Evolutionary conservation across 2,888 invertebrate genomes (phyloP).

Genomic region (Monochamus alternatus): DNA sequence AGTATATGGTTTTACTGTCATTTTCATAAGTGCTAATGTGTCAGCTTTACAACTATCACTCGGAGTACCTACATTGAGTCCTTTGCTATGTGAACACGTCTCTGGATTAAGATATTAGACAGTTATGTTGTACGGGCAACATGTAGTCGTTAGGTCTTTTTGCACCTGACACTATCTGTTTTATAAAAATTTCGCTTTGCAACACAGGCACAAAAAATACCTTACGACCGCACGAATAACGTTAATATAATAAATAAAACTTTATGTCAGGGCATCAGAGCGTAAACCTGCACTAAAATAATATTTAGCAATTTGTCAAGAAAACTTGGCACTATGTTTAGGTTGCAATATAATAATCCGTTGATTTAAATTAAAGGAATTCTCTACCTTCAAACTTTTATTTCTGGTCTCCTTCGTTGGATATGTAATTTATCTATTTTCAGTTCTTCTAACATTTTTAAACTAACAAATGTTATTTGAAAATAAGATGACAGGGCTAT

Average conservation of each 20-base stretch:
- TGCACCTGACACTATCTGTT: constrained; percentile 53
- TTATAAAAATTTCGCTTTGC: constrained; percentile 44
- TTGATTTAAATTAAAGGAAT: neutral
- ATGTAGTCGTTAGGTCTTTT: constrained; percentile 30
- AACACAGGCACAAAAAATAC: constrained; percentile 22
- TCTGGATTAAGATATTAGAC: constrained; percentile 56
- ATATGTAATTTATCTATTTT: constrained; percentile 28
- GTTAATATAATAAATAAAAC: constrained; percentile 43
- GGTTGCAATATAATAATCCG: constrained; percentile 26
- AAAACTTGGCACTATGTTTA: constrained; percentile 35
- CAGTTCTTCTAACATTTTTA: constrained; percentile 13
- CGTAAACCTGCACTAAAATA: constrained; percentile 39
- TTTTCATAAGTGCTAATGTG: constrained; percentile 56
- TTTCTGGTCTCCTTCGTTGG: constrained; percentile 12
- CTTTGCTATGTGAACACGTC: constrained; percentile 23
- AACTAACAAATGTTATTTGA: constrained; percentile 23
- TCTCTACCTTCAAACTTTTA: constrained; percentile 3
- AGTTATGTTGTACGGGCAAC: constrained; percentile 50
- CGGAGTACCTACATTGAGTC: constrained; percentile 46
- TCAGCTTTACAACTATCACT: constrained; percentile 55
- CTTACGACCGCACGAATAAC: constrained; percentile 37
- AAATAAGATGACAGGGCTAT: neutral
- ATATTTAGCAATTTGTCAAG: constrained; percentile 48
- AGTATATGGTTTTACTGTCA: constrained; percentile 49
- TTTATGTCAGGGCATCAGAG: constrained; percentile 40